Evolutionary conservation across 2,113 vertebrate species (phyloP).

Genomic region (Potamarius usumacintae): DNA sequence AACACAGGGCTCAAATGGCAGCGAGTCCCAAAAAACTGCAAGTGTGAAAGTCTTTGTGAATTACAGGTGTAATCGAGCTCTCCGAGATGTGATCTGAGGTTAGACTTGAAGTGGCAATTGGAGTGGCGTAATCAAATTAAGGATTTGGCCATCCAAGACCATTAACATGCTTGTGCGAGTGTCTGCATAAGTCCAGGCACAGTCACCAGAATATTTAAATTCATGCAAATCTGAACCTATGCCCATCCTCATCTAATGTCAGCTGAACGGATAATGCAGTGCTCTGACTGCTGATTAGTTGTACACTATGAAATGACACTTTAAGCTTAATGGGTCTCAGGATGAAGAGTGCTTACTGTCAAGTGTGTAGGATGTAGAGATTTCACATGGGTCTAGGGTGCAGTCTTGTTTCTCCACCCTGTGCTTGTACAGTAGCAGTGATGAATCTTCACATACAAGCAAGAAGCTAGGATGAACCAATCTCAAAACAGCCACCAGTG

Average conservation of each 20-base stretch:
- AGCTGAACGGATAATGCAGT: background rate
- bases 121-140: background rate
- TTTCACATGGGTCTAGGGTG: background rate
- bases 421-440: background rate
- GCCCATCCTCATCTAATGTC: background rate
- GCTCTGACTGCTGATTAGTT: background rate
- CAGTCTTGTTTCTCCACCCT: background rate
- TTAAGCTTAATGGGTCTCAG: background rate
- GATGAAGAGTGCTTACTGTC: slow-evolving; percentile 14
- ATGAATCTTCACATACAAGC: background rate
- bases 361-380: slow-evolving; percentile 20
- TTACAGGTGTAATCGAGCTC: background rate
- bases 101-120: background rate
- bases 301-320: background rate
- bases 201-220: background rate
- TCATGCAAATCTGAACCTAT: background rate
- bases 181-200: background rate
- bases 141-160: background rate
- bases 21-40: background rate
- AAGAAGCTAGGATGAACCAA: background rate
- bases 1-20: background rate
- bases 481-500: background rate
- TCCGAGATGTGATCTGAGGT: background rate
- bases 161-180: background rate
- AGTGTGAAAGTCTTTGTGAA: background rate